These are phyloP conservation scores for Trilocha varians DNA, from an alignment of 2,888 invertebrate species.

Conservation along the genomic window DNA sequence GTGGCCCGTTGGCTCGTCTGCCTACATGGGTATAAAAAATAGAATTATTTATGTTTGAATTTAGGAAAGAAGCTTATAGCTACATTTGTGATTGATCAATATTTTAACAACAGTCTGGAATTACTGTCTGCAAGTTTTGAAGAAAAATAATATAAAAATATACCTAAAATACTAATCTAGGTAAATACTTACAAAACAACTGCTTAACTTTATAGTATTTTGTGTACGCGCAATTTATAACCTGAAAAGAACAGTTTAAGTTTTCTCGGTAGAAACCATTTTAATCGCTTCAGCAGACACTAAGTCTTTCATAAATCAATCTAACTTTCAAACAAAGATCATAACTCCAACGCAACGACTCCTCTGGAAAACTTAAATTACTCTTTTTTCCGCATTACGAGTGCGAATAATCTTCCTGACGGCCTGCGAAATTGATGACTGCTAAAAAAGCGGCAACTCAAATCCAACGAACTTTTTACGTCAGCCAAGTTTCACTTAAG, in stretches of 20 bases:
- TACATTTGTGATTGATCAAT: too few species aligned
- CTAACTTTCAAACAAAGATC: slow-evolving; percentile 69
- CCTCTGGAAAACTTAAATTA: slow-evolving; percentile 68
- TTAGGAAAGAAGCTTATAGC: too few species aligned
- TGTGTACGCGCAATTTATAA: slow-evolving; percentile 4
- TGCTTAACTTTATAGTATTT: too few species aligned
- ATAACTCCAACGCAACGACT: slow-evolving; percentile 66
- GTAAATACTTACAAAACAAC: too few species aligned
- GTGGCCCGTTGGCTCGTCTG: too few species aligned
- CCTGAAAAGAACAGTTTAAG: not conserved
- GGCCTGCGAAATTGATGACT: slow-evolving; percentile 70
- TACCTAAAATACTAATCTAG: too few species aligned
- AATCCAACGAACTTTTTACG: slow-evolving; percentile 65
- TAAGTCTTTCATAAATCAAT: slow-evolving; percentile 64
- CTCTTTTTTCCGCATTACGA: slow-evolving; percentile 69
- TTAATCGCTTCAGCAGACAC: slow-evolving; percentile 35
- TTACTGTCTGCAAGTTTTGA: too few species aligned
- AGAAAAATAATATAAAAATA: too few species aligned
- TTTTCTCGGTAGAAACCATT: slow-evolving; percentile 7
- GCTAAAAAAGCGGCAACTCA: slow-evolving; percentile 53
- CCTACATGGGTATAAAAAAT: too few species aligned
- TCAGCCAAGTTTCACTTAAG: slow-evolving; percentile 70
- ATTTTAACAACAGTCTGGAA: too few species aligned
- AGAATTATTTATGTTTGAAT: too few species aligned
- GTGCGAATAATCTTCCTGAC: slow-evolving; percentile 73